Base-by-base conservation (phyloP, 2,113 vertebrate genomes). In the Fulmarus glacialis region DNA sequence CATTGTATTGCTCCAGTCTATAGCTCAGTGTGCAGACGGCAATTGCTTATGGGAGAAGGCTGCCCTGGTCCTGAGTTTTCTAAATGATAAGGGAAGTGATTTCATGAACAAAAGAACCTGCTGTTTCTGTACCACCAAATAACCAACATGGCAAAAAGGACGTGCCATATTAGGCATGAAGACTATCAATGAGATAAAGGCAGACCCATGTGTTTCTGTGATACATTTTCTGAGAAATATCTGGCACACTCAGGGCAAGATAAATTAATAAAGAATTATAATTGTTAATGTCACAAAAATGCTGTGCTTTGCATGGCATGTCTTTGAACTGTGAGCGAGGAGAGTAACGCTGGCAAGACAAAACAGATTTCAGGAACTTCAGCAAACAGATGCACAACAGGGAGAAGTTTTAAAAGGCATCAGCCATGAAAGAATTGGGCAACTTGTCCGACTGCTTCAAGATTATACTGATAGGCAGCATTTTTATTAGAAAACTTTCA, bases 321-420 rank as follows among this genome's bases (percentile, higher is more conserved):
- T 66, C 90, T 97, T 97, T 98, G 97, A 96, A 97, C 78, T 92
- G 52, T 10, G 32, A 89, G 67, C 36, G 11, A 42, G 42, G 42
- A 42, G 42, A 42, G 42, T 81, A 95, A 82, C 24, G 15, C 73
- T 97, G 97, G 94, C 89, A 97, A 97, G 93, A 96, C 90, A 96
- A 98, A 97, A 95, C 97, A 98, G 91, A 91, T 58, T 89, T 96
- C 74, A 95, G 95, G 94, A 98, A 96, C 82, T 97, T 94, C 90
- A 88, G 90, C 93, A 97, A 97, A 94, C 67, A 67, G 48, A 90
- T 95, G 58, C 97, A 68, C 97, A 85, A 96, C 90, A 95, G 98
- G 96, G 97, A 97, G 92, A n/a, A 97, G 87, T 84, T 97, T 96
- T 97, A 93, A 97, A 98, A 97, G 95, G 82, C 93, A 92, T 43